Base-by-base conservation (phyloP, 2,888 invertebrate genomes). In the Aphidoletes aphidimyza region DNA sequence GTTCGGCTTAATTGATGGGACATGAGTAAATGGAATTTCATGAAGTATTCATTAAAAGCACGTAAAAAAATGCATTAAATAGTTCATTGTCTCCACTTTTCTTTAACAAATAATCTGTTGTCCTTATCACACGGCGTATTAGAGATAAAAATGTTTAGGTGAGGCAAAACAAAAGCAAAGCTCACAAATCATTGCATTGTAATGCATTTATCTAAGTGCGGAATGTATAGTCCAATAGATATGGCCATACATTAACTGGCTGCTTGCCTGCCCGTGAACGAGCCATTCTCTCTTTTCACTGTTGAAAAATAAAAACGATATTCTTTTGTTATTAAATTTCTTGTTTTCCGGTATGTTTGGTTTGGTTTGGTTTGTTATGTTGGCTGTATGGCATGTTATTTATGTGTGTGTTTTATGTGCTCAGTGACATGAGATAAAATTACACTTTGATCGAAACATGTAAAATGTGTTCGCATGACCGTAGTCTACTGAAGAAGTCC, bases 371-470 rank as follows among this genome's bases (percentile, higher is more conserved):
- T n/a, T 3, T 49, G n/a, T 49, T 49, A 9, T 69, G 14, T 49
- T 49, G 5, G 26, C 69, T 37, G 19, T 81, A 22, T 69, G n/a
- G 81, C 37, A 81, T 37, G 37, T 81, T 37, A 54, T 69, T 69
- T 37, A 81, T 81, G 37, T 37, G n/a, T n/a, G 8, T 36, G 81
- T 37, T 81, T n/a, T 37, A 37, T 81, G 81, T 37, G 81, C 17
- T 37, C 37, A 22, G 81, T 81, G 81, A 81, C 81, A 81, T 81
- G 81, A 81, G 81, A 81, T 81, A 81, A 81, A 37, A 81, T 81
- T 81, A 81, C 81, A 37, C 37, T 81, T 81, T 81, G 37, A 81
- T 81, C 81, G n/a, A 81, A 81, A n/a, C n/a, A n/a, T n/a, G n/a
- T 69, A n/a, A 34, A 14, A 34, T 14, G n/a, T 37, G 9, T 5